These are phyloP conservation scores for Chloebia gouldiae DNA, from an alignment of 2,113 vertebrate genomes.

Conservation along the genomic window DNA sequence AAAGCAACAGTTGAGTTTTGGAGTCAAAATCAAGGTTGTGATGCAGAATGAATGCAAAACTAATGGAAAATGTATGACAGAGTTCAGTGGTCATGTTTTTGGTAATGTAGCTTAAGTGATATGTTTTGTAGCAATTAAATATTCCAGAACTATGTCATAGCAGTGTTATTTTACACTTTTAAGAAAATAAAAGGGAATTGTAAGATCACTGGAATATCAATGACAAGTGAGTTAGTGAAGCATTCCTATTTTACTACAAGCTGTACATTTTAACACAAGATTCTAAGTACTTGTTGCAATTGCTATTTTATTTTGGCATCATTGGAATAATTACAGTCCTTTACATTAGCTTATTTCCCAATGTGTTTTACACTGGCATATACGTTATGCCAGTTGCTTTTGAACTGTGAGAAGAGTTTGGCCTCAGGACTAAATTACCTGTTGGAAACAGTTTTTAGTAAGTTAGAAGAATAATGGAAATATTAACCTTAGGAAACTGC, in stretches of 20 bases:
- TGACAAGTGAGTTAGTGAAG: background rate
- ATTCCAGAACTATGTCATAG: background rate
- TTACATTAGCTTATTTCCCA: background rate
- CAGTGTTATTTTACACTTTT: background rate
- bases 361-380: background rate
- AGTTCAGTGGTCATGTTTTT: background rate
- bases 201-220: background rate
- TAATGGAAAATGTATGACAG: background rate
- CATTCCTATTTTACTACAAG: background rate
- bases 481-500: background rate
- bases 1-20: background rate
- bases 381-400: background rate
- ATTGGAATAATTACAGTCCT: background rate
- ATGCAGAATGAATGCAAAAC: background rate
- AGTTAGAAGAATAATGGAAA: background rate
- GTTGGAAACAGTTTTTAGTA: background rate
- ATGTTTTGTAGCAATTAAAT: background rate
- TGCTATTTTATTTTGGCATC: background rate
- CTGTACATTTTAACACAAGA: background rate
- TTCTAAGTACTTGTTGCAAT: background rate
- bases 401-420: background rate
- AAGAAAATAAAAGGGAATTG: background rate
- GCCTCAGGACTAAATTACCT: background rate
- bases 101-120: background rate
- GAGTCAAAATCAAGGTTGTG: background rate